Evolutionary conservation across 2,797 vertebrate species (phyloP), one percentile per base, ranked within the genome.

Genomic region (Chaetophractus vellerosus): DNA sequence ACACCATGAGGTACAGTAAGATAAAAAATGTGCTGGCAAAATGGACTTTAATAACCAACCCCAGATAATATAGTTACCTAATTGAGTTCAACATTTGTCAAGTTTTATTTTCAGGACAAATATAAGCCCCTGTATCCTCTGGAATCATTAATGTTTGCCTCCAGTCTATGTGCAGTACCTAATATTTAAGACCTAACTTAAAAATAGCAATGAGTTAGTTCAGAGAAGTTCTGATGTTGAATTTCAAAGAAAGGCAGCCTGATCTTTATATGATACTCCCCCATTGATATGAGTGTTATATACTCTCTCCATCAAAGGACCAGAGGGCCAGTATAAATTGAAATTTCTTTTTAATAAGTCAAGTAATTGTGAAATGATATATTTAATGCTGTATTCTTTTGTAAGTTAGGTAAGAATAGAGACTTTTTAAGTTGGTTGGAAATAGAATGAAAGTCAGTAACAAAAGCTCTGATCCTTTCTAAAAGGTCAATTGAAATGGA

Each of bases 401-500:
- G 59, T 16, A 89, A 69, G 12, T 61, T 91, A 59, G 38, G 82
- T n/a, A 85, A 52, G 11, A 41, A 87, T 68, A 79, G 38, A 64
- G 45, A 90, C 71, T 64, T 61, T 21, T 48, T 69, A 76, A 72
- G 18, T 75, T 96, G 64, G 28, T 55, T 90, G 19, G 26, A 9
- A 14, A 5, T 45, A 14, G 38, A 82, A 79, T 85, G 52, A 69
- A 84, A 86, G 59, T 93, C 63, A 64, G 6, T 71, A 36, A 82
- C 12, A 48, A 80, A 76, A 88, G 31, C 2, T 86, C 9, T 79
- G 41, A 88, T 92, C 50, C 31, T 81, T 45, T 85, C 71, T 93
- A 33, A 94, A 92, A 91, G 57, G 59, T 95, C 83, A 85, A 28
- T 72, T 95, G 50, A 88, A 96, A 71, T 82, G 71, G 81, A 28